phyloP scores from a whole-genome alignment of 2,888 invertebrate species.

The Thelaira solivaga region DNA sequence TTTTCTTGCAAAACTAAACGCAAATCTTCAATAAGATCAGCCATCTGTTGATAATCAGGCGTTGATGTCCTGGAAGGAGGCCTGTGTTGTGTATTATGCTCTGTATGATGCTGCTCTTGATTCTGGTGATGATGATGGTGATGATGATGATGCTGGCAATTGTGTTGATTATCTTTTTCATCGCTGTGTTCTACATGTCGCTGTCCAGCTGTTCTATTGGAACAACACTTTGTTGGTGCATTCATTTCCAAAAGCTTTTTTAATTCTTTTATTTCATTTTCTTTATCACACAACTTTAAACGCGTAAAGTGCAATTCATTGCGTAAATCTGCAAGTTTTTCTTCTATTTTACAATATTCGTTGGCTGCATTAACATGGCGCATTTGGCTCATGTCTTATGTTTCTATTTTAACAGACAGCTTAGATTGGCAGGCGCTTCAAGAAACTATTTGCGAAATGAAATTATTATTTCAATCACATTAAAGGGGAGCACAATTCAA shows the following conservation, averaged over 20 bases:
- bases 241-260: slow-evolving; percentile 64
- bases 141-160: slow-evolving; percentile 13
- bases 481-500: background rate
- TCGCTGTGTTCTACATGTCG: slow-evolving; percentile 44
- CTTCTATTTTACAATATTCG: slow-evolving; percentile 65
- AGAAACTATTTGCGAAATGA: slow-evolving; percentile 11
- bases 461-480: background rate
- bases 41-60: slow-evolving; percentile 51
- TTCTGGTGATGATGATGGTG: slow-evolving; percentile 19
- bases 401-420: background rate
- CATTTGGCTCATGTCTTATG: slow-evolving; percentile 55
- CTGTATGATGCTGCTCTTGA: background rate
- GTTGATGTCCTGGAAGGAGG: slow-evolving; percentile 15
- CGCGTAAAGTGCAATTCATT: slow-evolving; percentile 66
- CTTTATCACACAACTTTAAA: slow-evolving; percentile 66
- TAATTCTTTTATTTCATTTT: slow-evolving; percentile 64
- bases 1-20: slow-evolving; percentile 67
- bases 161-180: background rate
- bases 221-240: background rate
- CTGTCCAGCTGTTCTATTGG: slow-evolving; percentile 14
- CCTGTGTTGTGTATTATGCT: no score
- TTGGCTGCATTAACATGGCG: slow-evolving; percentile 41
- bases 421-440: background rate
- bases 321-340: slow-evolving; percentile 64
- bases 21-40: slow-evolving; percentile 64